These are phyloP conservation scores for Drosophila fuyamai DNA, from an alignment of 1,140 invertebrate genomes.

Conservation along the genomic window DNA sequence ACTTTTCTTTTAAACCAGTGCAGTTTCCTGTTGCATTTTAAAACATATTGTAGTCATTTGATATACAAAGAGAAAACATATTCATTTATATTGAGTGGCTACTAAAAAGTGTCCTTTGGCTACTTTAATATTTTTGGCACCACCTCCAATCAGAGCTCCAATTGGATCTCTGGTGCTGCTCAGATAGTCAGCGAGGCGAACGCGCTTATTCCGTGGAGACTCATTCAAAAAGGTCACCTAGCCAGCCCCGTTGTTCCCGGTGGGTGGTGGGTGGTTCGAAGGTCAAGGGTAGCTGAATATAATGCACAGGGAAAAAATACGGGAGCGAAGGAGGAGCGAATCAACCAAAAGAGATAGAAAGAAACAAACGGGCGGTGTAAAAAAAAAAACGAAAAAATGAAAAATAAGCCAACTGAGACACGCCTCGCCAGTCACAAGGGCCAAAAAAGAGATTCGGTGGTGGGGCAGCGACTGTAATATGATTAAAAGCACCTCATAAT, in stretches of 20 bases:
- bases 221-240: slow-evolving; percentile 79
- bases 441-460: slow-evolving; percentile 4
- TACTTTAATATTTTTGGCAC: slow-evolving; percentile 11
- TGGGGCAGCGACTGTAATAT: slow-evolving; percentile 61
- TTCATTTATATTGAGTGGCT: background rate
- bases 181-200: slow-evolving; percentile 48
- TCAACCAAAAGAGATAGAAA: slow-evolving; percentile 6
- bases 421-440: slow-evolving; percentile 55
- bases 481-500: slow-evolving; percentile 81
- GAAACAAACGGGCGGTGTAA: slow-evolving; percentile 13
- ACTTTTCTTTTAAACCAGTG: too few species aligned
- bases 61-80: too few species aligned
- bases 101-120: background rate
- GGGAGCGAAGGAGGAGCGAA: background rate
- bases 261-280: slow-evolving; percentile 28
- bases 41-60: too few species aligned
- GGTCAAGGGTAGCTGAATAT: slow-evolving; percentile 66
- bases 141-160: slow-evolving; percentile 7
- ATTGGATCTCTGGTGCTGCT: slow-evolving; percentile 15
- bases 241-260: slow-evolving; percentile 13
- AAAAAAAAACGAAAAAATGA: slow-evolving; percentile 26
- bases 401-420: slow-evolving; percentile 61
- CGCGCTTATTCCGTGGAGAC: slow-evolving; percentile 72
- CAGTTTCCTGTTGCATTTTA: too few species aligned
- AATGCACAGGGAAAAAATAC: slow-evolving; percentile 47